Base-by-base conservation (phyloP, 64 coral and sea anemone genomes). In the Stichodactyla mertensii region DNA sequence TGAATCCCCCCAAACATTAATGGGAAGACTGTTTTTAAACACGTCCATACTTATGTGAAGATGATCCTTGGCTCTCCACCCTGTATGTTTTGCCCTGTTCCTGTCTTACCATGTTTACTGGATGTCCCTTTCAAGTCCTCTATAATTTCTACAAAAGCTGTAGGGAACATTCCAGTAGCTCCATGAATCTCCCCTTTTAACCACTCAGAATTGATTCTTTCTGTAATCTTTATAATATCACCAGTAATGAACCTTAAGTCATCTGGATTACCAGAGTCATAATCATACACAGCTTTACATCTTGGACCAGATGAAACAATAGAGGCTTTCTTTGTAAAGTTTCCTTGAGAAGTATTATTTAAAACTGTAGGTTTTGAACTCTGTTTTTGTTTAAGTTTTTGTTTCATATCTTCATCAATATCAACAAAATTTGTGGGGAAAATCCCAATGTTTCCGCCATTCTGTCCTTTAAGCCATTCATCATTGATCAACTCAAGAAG, bases 351-450 rank as follows among this genome's bases (percentile, higher is more conserved):
- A 24, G 16, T 57, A 14, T 55, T 57, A 55, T 20, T 14, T 16
- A 16, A 10, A 22, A 55, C 51, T 84, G 59, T 18, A 60, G 77
- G n/a, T 16, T 24, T 22, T 57, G 12, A 60, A 4, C 52, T 83
- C 56, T 22, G 10, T 61, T 87, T 55, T 19, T 55, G 57, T 55
- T 56, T 61, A 23, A 92, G 86, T 56, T 87, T 58, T 7, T 84
- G 56, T 56, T 85, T 88, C 19, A 85, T 23, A 24, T 84, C 82
- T 52, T 53, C 24, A 71, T 71, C 82, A 88, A 89, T 84, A 52
- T 99, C 97, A 28, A 95, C 93, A 90, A 95, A 99, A 74, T 54
- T 92, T 57, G 88, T 59, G 16, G 97, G 97, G 54, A 99, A 99
- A 27, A 90, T 86, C 26, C 97, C 97, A 18, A 74, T 86, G 77